Base-by-base conservation (phyloP, 2,888 invertebrate species). In the Chloroclystis v-ata region DNA sequence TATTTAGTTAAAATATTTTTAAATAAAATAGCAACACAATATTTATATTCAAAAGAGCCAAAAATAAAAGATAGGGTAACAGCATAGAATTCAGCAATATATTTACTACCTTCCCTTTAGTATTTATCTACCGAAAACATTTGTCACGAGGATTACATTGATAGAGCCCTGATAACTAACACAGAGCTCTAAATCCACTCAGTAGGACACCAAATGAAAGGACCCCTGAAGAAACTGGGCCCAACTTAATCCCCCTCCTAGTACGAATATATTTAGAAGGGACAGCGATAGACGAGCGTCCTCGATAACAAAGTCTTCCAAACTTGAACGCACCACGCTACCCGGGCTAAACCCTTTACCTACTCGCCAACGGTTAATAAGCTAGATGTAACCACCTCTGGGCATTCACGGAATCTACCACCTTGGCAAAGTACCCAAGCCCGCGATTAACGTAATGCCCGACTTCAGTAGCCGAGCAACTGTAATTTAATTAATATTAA, bases 111-210 rank as follows among this genome's bases (percentile, higher is more conserved):
- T n/a, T n/a, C 20, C 20, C 5, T 30, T 33, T 16, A 14, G 14
- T 16, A 25, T 24, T 7, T 32, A 41, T 29, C 24, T 52, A 38
- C 42, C 44, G 48, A 47, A 52, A 55, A 56, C 56, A 67, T 69
- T 67, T 64, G 61, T 67, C 59, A 60, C 56, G 35, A 28, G 46
- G 58, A 52, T 35, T 35, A 52, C 46, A 28, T 32, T 26, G 52
- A 50, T 46, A 45, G 48, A 52, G 52, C 49, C 53, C 60, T 60
- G 63, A 65, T 67, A 64, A 54, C 61, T 61, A 64, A 67, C 64
- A 65, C 66, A 69, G 64, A 59, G 59, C 61, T 63, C 52, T 47
- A 61, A 63, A 72, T 62, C 64, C 59, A 68, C 68, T 63, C 61
- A 47, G 56, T 58, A 59, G 56, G 59, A 58, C 59, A 49, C 64